These are phyloP conservation scores for Tetramorium alpestre DNA, from an alignment of 1,140 invertebrate species.

Conservation along the genomic window DNA sequence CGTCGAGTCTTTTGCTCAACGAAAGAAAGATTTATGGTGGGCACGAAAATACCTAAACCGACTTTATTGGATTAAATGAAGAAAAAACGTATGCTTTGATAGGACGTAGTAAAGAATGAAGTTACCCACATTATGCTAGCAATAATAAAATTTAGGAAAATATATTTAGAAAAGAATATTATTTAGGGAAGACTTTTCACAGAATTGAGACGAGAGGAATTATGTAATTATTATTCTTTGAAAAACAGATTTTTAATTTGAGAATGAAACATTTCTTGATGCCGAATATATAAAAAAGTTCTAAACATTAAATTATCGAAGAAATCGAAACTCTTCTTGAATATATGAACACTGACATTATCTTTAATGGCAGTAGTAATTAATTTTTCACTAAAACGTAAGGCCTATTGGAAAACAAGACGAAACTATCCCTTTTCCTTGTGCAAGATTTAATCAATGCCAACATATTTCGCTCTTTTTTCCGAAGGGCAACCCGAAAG, in stretches of 20 bases:
- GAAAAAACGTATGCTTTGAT: not conserved
- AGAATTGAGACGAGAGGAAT: not conserved
- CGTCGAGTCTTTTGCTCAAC: constrained; percentile 7
- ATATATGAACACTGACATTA: not conserved
- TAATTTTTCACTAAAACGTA: constrained; percentile 74
- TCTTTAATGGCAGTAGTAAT: not conserved
- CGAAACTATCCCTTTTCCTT: constrained; percentile 62
- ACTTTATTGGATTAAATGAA: not conserved
- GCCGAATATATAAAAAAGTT: no score
- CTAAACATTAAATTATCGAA: not conserved
- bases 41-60: not conserved
- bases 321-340: not conserved
- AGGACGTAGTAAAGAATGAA: not conserved
- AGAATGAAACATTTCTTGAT: no score
- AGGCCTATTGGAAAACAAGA: constrained; percentile 64
- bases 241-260: not conserved
- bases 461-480: constrained; percentile 31
- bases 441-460: constrained; percentile 76
- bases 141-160: not conserved
- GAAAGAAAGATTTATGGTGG: constrained; percentile 25
- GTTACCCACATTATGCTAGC: not conserved
- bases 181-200: not conserved
- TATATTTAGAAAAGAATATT: not conserved
- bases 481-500: not conserved
- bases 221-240: not conserved